Evolutionary conservation across 2,797 vertebrate genomes (phyloP), one percentile per base, ranked within the genome.

Genomic region (Propithecus deckenii): DNA sequence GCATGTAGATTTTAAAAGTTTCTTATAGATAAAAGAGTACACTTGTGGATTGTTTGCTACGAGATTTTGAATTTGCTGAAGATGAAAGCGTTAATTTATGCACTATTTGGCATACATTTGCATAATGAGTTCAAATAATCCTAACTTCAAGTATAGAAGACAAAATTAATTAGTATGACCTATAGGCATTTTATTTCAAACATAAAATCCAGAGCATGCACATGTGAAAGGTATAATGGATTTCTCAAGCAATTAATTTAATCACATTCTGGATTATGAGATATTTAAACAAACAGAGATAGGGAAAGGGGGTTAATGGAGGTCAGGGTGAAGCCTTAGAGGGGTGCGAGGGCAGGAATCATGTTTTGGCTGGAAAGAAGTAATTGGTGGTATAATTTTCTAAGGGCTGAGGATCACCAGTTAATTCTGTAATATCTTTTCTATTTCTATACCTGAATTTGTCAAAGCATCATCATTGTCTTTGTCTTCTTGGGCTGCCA

Each of bases 101-200:
- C 20, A 23, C 3, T 57, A 25, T 79, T 89, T 88, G 71, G 69
- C 93, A 95, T 97, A 91, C 14, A 95, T 97, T 97, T 96, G 48
- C 86, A 91, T 96, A 95, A 96, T 92, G 30, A 90, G 74, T 87
- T 91, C 67, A 91, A 78, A 67, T 87, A 69, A 65, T 87, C 41
- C 57, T 90, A 90, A 95, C 91, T 78, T 96, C 32, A 87, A 95
- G 76, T 61, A 32, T 38, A 92, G 83, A 95, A 96, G 55, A 85
- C 63, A 89, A 74, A 95, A 84, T 91, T 96, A 97, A 97, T 97
- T 96, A 94, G 78, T 69, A 52, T 86, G 93, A 94, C 83, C 91
- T 52, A 4, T 65, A 92, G 96, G 55, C 88, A 92, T 97, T 97
- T 97, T 94, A 93, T 94, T 94, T 95, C 90, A 96, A 93, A 86